Evolutionary conservation across 1,140 invertebrate species (phyloP), one percentile per base, ranked within the genome.

Genomic region (Drosophila parabipectinata): DNA sequence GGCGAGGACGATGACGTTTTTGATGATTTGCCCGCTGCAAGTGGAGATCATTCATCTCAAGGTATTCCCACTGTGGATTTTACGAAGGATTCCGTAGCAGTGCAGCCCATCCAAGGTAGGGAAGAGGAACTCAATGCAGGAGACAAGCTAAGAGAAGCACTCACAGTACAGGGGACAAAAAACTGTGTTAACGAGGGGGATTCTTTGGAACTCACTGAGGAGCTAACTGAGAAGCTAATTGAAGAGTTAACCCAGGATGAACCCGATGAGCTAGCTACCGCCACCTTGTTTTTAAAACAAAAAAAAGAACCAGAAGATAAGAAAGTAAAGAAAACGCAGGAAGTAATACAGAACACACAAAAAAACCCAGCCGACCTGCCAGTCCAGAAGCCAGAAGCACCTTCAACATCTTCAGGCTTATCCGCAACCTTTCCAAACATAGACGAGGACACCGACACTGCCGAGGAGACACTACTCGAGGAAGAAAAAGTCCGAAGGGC

Each of bases 11-110:
- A 79, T 45, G 57, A 58, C 41, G 50, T 10, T 45, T 62, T 18
- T 28, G 72, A 76, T 14, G 21, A 47, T 30, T 41, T 66, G 14
- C n/a, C 61, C 14, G 68, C 58, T 28, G 68, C 73, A 69, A 78
- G 79, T 78, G 78, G 64, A 68, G 79, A 60, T 3, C 34, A 37
- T 37, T 37, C 34, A 12, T 37, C 34, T n/a, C 34, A 37, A 37
- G 34, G 34, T 37, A 37, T 37, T 37, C 34, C 34, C 12, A 37
- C 34, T 10, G 34, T 37, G 3, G 69, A 73, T 56, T 81, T 81
- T 48, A 67, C 67, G 14, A 39, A 44, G 79, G 79, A 56, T 37
- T 52, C 58, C 45, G 28, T 67, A 77, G 78, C 62, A 53, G 77
- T 82, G 45, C 79, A 73, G 67, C 79, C n/a, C 1, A 4, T 3